Evolutionary conservation across 2,888 invertebrate genomes (phyloP).

Genomic region (Phymatocera aterrima): DNA sequence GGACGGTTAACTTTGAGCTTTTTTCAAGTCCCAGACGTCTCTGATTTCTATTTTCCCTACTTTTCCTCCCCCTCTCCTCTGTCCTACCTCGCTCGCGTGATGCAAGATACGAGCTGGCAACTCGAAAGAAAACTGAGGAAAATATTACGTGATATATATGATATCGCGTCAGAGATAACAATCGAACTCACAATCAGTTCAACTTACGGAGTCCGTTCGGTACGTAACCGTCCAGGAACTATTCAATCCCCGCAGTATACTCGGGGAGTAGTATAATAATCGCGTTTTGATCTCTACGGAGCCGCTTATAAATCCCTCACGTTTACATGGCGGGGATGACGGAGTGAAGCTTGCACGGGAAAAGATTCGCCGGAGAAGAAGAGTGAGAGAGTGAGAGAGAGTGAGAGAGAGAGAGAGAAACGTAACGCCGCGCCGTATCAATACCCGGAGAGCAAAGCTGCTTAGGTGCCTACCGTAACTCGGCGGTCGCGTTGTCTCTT

Average conservation of each 20-base stretch:
- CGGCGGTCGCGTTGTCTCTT: conserved; percentile 2
- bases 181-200: background rate
- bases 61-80: background rate
- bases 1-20: conserved; percentile 20
- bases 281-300: background rate
- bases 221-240: too few relatives aligned
- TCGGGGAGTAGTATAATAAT: background rate
- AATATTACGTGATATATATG: too few relatives aligned
- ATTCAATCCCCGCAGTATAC: background rate
- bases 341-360: background rate
- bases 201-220: background rate
- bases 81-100: background rate
- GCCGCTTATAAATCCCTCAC: background rate
- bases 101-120: background rate
- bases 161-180: too few relatives aligned
- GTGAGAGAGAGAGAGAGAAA: background rate
- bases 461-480: conserved; percentile 8
- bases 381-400: background rate
- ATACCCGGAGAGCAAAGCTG: conserved; percentile 31
- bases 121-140: background rate
- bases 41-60: background rate
- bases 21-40: background rate
- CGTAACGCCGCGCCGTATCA: conserved; percentile 1
- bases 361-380: background rate
- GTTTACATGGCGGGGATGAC: background rate